Base-by-base conservation (phyloP, 2,888 invertebrate species). In the Neoaliturus tenellus region DNA sequence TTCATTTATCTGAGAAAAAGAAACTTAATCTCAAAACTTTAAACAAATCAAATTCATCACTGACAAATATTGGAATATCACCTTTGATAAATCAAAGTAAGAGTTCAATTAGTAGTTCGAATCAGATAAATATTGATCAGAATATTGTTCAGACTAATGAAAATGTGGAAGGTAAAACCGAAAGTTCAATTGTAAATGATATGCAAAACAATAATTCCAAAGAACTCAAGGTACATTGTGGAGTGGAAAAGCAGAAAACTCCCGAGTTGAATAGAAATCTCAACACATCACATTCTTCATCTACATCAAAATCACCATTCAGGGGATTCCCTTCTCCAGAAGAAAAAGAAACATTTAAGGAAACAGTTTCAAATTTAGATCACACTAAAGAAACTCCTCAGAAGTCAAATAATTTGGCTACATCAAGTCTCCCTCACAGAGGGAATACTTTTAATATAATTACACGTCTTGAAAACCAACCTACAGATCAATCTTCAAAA, bases 1-100 rank as follows among this genome's bases (percentile, higher is more conserved):
- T 78, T 35, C 51, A 78, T 33, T n/a, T 78, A n/a, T 51, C 78
- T 20, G 78, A 78, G 2, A 78, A 35, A 23, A 78, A 78, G 35
- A 78, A 78, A 35, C 78, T 78, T n/a, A 51, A 20, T 20, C 23
- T 78, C 3, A 75, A 75, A 48, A 75, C 44, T 0, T 14, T 31
- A 28, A 73, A 48, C 23, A 28, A 25, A 31, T 78, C 51, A 14
- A 51, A 31, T 33, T 78, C 78, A 20, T 44, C 75, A 17, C 12
- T 75, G 5, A 14, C 75, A 23, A 75, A 23, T 75, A 41, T 20
- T 75, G 44, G 39, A 25, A 44, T 39, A 23, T 44, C 75, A 48
- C 44, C 75, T 25, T 44, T 75, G 20, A 1, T 35, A 3, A 69
- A 69, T 35, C n/a, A 39, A 0, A 69, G 23, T 39, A 69, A 69